Evolutionary conservation across 1,140 invertebrate species (phyloP).

Genomic region (Gonioctena quinquepunctata): DNA sequence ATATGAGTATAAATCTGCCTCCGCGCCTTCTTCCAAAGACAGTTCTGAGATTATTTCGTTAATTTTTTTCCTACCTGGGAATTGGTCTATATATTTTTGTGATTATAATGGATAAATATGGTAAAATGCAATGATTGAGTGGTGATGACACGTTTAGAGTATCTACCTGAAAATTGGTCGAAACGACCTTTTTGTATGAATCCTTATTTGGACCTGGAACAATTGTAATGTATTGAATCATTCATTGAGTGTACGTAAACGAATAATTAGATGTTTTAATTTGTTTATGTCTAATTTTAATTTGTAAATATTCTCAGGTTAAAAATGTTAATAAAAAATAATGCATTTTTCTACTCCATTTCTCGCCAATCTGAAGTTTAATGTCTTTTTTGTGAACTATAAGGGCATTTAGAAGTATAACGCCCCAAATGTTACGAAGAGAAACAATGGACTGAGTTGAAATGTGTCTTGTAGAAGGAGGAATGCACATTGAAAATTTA

Average conservation of each 20-base stretch:
- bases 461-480: no score
- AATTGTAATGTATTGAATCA: conserved; percentile 7
- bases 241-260: conserved; percentile 13
- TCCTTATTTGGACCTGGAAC: background rate
- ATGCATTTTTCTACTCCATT: no score
- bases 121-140: background rate
- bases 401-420: no score
- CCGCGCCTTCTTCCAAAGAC: no score
- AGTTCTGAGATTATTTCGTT: no score
- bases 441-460: no score
- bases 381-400: no score
- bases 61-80: no score
- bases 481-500: no score
- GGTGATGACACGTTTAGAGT: background rate
- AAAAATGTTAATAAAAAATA: conserved; percentile 19
- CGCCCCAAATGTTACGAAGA: no score
- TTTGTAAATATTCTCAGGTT: conserved; percentile 23
- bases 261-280: conserved; percentile 10
- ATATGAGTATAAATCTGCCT: no score
- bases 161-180: background rate
- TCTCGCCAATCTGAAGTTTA: no score
- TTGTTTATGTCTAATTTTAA: conserved; percentile 10
- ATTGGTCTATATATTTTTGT: background rate
- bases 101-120: background rate
- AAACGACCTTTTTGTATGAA: background rate